These are phyloP conservation scores for Morus bassanus DNA, from an alignment of 2,797 vertebrate species.

Conservation along the genomic window DNA sequence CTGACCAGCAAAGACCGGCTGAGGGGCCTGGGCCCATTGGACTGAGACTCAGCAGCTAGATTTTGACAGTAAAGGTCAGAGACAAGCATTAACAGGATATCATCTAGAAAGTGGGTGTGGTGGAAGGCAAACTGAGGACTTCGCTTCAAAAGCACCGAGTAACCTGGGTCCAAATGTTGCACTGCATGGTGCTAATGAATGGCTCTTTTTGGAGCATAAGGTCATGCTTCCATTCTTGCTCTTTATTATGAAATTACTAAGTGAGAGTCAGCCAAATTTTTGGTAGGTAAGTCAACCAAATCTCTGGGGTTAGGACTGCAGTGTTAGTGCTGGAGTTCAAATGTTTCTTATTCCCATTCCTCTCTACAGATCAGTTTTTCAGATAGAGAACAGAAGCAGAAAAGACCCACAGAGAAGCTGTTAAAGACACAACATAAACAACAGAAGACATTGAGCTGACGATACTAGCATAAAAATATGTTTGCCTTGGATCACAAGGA, in stretches of 20 bases:
- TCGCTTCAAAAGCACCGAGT: neutral
- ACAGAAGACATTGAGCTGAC: neutral
- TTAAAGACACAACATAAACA: neutral
- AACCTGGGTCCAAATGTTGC: neutral
- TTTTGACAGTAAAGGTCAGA: neutral
- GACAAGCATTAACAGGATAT: neutral
- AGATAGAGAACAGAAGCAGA: neutral
- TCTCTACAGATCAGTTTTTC: neutral
- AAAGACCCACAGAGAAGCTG: neutral
- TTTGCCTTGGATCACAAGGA: neutral
- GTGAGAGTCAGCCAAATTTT: neutral
- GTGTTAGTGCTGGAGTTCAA: neutral
- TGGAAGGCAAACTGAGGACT: neutral
- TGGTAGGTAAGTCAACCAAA: neutral
- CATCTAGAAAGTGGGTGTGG: neutral
- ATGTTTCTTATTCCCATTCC: neutral
- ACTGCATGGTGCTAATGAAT: neutral
- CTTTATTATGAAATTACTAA: neutral
- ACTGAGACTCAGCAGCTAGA: neutral
- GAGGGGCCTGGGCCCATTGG: too few relatives aligned
- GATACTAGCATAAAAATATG: neutral
- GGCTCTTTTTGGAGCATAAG: neutral
- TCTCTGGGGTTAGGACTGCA: neutral
- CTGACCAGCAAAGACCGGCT: neutral
- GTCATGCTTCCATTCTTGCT: neutral